Evolutionary conservation across 2,888 invertebrate species (phyloP).

Genomic region (Trissolcus japonicus): DNA sequence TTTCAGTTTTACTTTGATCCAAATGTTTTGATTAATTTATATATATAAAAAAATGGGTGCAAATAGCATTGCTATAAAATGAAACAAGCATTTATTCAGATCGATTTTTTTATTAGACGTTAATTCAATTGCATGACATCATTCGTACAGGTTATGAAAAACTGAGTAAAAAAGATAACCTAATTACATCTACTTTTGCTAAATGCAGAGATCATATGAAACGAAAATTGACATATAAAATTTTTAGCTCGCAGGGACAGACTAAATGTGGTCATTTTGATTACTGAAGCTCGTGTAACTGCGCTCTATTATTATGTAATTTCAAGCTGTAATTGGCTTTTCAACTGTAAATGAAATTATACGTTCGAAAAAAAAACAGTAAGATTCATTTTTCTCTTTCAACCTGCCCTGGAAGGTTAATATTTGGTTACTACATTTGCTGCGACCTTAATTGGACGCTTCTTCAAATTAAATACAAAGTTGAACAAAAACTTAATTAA

Average conservation of each 20-base stretch:
- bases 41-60: no score
- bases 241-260: not conserved
- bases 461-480: constrained; percentile 1
- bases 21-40: not conserved
- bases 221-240: constrained; percentile 9
- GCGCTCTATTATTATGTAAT: constrained; percentile 21
- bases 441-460: constrained; percentile 8
- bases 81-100: no score
- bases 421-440: constrained; percentile 24
- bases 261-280: not conserved
- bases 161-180: no score
- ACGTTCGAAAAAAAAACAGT: constrained; percentile 5
- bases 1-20: constrained; percentile 15
- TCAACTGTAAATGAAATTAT: constrained; percentile 17
- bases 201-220: constrained; percentile 38
- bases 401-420: constrained; percentile 12
- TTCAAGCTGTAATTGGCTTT: constrained; percentile 16
- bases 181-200: not conserved
- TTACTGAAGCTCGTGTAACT: not conserved
- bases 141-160: no score
- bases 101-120: no score
- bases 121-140: no score
- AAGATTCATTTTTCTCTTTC: constrained; percentile 4
- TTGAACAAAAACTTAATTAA: constrained; percentile 10
- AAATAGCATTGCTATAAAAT: no score